Percentiles rank a stretch among this genome's conserved stretches.
phyloP scores from a whole-genome alignment of 2,888 invertebrate species.

The Spilosoma lubricipeda region DNA sequence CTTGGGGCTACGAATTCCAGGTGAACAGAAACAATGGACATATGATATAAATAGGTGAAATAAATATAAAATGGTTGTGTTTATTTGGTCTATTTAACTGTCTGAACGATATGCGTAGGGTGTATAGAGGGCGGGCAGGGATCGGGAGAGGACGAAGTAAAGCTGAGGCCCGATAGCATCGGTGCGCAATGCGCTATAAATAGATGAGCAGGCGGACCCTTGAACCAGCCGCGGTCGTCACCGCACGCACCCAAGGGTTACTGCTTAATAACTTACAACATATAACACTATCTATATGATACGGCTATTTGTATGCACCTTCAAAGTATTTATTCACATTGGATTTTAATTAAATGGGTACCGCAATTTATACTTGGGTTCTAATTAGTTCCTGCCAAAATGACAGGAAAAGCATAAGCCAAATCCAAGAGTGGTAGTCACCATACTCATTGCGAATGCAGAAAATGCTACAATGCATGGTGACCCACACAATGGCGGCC shows the following conservation, averaged over 20 bases:
- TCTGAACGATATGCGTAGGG: conserved; percentile 79
- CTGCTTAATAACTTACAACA: conserved; percentile 49
- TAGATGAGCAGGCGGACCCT: conserved; percentile 81
- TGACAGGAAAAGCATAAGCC: too few relatives aligned
- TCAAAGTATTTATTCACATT: neutral
- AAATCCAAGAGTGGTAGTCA: too few relatives aligned
- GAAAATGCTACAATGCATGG: too few relatives aligned
- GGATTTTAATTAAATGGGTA: neutral
- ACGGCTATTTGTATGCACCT: neutral
- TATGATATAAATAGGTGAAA: conserved; percentile 82
- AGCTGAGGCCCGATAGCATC: conserved; percentile 78
- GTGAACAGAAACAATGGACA: conserved; percentile 80
- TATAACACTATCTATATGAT: neutral
- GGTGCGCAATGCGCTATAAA: conserved; percentile 78
- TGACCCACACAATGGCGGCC: too few relatives aligned
- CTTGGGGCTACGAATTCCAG: conserved; percentile 77
- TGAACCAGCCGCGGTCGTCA: conserved; percentile 81
- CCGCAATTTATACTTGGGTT: neutral
- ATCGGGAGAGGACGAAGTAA: conserved; percentile 73
- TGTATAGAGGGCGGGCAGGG: conserved; percentile 79
- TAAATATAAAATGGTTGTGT: conserved; percentile 77
- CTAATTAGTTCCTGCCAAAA: neutral
- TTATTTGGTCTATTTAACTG: conserved; percentile 82
- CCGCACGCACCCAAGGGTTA: conserved; percentile 69
- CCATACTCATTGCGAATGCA: too few relatives aligned